These are phyloP conservation scores for Macrotus californicus DNA, from an alignment of 2,113 vertebrate species.

Conservation along the genomic window DNA sequence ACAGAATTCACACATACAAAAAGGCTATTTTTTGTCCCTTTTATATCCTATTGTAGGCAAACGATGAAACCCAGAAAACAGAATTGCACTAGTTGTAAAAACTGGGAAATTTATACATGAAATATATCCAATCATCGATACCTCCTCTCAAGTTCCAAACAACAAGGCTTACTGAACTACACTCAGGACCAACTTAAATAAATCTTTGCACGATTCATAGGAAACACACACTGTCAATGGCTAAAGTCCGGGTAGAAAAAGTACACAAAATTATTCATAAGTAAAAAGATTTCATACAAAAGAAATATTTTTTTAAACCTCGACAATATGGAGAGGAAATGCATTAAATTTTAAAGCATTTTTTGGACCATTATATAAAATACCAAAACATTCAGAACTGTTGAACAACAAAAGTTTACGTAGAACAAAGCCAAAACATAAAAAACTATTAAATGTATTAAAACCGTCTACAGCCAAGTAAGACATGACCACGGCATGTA, in stretches of 20 bases:
- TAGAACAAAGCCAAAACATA: slow-evolving; percentile 5
- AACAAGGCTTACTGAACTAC: neutral
- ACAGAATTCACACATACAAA: slow-evolving; percentile 80
- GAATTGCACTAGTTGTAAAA: slow-evolving; percentile 57
- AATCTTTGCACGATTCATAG: slow-evolving; percentile 47
- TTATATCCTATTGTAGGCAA: slow-evolving; percentile 75
- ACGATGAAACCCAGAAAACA: slow-evolving; percentile 62
- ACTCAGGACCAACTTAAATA: slow-evolving; percentile 64
- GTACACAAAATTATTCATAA: slow-evolving; percentile 27
- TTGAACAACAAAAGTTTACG: slow-evolving; percentile 32
- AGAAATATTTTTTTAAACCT: neutral
- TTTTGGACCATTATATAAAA: slow-evolving; percentile 48
- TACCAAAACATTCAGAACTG: slow-evolving; percentile 13
- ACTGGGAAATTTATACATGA: slow-evolving; percentile 62
- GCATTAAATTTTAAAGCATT: slow-evolving; percentile 43
- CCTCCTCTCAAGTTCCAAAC: slow-evolving; percentile 27
- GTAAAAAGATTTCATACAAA: slow-evolving; percentile 59
- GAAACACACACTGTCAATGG: slow-evolving; percentile 45
- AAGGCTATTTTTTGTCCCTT: slow-evolving; percentile 73
- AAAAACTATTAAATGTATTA: slow-evolving; percentile 41
- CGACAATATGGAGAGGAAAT: slow-evolving; percentile 49
- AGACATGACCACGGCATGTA: neutral
- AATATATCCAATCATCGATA: neutral
- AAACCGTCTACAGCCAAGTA: slow-evolving; percentile 29
- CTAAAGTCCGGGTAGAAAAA: slow-evolving; percentile 41